Evolutionary conservation across 2,888 invertebrate genomes (phyloP).

Genomic region (Gibbula magus): DNA sequence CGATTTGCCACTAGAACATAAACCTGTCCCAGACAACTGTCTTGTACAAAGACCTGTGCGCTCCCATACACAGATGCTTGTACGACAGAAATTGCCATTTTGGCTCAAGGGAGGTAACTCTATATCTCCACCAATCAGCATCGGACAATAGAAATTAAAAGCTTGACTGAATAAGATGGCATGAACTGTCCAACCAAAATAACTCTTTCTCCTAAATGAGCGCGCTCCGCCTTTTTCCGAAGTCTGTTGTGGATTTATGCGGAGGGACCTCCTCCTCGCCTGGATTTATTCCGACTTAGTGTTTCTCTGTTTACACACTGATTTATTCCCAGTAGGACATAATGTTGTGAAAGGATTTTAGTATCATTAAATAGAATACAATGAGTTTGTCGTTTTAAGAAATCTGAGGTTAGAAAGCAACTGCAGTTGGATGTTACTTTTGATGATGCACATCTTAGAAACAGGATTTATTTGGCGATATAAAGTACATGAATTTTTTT

Average conservation of each 20-base stretch:
- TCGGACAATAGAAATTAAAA: neutral
- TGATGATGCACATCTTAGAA: too few relatives aligned
- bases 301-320: neutral
- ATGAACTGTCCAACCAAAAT: neutral
- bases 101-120: conserved; percentile 11
- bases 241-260: neutral
- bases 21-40: neutral
- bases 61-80: neutral
- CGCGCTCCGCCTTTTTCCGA: neutral
- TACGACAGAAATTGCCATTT: neutral
- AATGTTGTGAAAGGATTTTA: too few relatives aligned
- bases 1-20: neutral
- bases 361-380: too few relatives aligned
- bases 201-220: neutral
- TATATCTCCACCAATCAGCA: conserved; percentile 6
- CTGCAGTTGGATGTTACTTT: too few relatives aligned
- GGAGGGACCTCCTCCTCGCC: neutral
- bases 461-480: too few relatives aligned
- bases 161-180: neutral
- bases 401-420: too few relatives aligned
- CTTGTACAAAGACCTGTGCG: neutral
- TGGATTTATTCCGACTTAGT: conserved; percentile 1
- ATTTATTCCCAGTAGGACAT: too few relatives aligned
- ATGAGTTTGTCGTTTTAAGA: too few relatives aligned
- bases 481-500: too few relatives aligned